phyloP scores from a whole-genome alignment of 2,113 vertebrate species.

The Poeciliopsis retropinna region DNA sequence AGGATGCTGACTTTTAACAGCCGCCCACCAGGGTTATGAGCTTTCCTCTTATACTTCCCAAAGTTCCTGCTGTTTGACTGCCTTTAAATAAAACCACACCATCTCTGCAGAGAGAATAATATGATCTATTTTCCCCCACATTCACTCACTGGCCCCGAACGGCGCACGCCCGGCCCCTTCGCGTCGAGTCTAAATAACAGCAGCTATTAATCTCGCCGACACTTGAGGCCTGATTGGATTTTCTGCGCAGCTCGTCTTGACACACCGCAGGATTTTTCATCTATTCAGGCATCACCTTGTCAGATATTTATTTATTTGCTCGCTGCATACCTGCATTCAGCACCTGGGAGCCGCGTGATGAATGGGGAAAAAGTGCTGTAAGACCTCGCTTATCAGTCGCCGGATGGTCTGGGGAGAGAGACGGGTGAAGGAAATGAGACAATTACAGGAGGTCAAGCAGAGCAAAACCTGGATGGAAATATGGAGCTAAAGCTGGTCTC shows the following conservation, averaged over 20 bases:
- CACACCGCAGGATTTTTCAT: conserved; percentile 12
- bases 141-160: conserved; percentile 10
- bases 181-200: conserved; percentile 43
- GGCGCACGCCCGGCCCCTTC: conserved; percentile 10
- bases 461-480: background rate
- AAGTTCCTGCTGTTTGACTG: conserved; percentile 26
- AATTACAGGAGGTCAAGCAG: conserved; percentile 32
- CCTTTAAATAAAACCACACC: conserved; percentile 6
- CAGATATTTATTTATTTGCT: conserved; percentile 16
- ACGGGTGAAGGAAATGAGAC: conserved; percentile 18
- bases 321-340: background rate
- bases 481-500: background rate
- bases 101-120: conserved; percentile 3
- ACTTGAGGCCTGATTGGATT: conserved; percentile 45
- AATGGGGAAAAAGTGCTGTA: conserved; percentile 7
- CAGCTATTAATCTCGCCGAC: conserved; percentile 49
- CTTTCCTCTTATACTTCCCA: background rate
- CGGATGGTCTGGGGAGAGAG: background rate
- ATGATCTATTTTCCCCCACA: conserved; percentile 15
- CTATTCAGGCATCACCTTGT: conserved; percentile 20
- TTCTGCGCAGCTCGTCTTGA: conserved; percentile 29
- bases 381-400: conserved; percentile 6
- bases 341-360: conserved; percentile 5
- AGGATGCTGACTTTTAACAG: conserved; percentile 26
- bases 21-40: conserved; percentile 6